phyloP scores from a whole-genome alignment of 2,888 invertebrate genomes.

The Maniola hyperantus region DNA sequence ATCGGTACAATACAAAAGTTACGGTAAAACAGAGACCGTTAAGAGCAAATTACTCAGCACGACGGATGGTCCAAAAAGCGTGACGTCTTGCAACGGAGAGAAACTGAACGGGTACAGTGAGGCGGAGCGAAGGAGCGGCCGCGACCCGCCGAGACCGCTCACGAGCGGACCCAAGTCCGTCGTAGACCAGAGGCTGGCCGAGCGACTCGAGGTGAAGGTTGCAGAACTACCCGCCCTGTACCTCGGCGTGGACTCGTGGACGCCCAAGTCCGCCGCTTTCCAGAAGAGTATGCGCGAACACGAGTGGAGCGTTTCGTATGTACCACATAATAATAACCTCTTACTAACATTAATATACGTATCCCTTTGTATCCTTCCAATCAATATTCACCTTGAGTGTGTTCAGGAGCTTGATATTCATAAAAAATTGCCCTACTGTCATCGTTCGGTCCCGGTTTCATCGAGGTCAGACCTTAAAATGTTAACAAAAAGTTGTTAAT shows the following conservation, averaged over 20 bases:
- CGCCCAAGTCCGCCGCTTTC: constrained; percentile 86
- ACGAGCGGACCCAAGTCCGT: constrained; percentile 73
- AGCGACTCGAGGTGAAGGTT: constrained; percentile 78
- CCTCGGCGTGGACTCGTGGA: constrained; percentile 88
- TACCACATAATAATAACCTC: constrained; percentile 48
- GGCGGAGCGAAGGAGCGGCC: constrained; percentile 63
- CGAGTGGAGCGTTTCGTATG: constrained; percentile 83
- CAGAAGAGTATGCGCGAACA: constrained; percentile 82
- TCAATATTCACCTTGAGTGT: constrained; percentile 33
- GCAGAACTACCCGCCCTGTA: constrained; percentile 86
- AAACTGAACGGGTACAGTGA: constrained; percentile 69
- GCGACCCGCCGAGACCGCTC: constrained; percentile 66
- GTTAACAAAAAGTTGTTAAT: neutral
- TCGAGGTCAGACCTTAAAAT: constrained; percentile 4
- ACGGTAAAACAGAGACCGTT: constrained; percentile 77
- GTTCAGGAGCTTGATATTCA: constrained; percentile 37
- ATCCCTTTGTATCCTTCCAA: constrained; percentile 25
- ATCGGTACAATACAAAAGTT: constrained; percentile 78
- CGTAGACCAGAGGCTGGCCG: constrained; percentile 76
- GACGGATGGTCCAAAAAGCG: constrained; percentile 77
- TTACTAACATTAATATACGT: constrained; percentile 52
- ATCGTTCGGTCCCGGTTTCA: constrained; percentile 3
- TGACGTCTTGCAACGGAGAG: constrained; percentile 76
- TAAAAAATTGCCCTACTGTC: neutral
- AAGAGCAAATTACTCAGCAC: constrained; percentile 77